A percentile compares a stretch with the other conserved stretches of the same genome.
Evolutionary conservation across 2,113 vertebrate genomes (phyloP).

Genomic region (Campylomormyrus tamandua): DNA sequence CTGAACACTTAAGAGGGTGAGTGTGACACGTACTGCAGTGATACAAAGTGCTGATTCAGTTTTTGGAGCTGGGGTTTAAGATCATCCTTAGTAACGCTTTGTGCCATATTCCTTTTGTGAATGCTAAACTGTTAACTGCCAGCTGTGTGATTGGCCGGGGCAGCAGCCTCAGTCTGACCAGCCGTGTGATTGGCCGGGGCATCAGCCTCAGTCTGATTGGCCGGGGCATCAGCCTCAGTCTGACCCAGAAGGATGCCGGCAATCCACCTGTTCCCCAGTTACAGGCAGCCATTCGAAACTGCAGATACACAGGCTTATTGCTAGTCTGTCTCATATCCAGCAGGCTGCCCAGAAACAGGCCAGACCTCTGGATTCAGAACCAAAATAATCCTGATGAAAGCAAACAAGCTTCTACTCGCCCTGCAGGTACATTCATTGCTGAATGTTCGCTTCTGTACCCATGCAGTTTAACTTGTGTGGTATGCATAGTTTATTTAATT

Average conservation of each 20-base stretch:
- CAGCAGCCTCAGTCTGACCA: neutral
- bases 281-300: neutral
- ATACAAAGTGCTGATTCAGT: neutral
- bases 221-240: neutral
- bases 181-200: neutral
- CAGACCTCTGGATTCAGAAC: neutral
- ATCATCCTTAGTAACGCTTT: neutral
- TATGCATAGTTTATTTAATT: neutral
- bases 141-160: neutral
- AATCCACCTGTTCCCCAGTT: neutral
- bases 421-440: neutral
- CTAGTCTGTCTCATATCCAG: neutral
- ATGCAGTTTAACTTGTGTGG: neutral
- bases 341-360: neutral
- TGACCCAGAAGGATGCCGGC: neutral
- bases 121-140: neutral
- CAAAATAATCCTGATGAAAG: neutral
- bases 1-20: neutral
- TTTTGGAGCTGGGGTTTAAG: neutral
- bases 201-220: neutral
- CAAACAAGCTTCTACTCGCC: neutral
- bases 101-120: neutral
- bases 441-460: neutral
- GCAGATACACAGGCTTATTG: neutral
- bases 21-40: neutral